A percentile compares a stretch with the other conserved stretches of the same genome.
Evolutionary conservation across 2,888 invertebrate species (phyloP).

Genomic region (Dolichomitus sp.): DNA sequence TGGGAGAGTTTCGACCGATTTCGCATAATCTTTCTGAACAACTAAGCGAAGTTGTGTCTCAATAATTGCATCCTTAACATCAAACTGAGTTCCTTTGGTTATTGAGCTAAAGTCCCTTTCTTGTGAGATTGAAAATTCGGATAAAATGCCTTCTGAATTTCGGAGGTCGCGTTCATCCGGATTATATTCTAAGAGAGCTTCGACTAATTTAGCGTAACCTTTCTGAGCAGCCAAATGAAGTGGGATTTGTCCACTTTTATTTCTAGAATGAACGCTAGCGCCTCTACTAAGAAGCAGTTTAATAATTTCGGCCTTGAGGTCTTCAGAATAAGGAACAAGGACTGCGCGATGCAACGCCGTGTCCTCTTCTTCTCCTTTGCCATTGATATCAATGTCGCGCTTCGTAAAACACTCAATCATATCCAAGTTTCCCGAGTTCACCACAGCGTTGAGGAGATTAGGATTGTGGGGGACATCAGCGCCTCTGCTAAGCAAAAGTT

Average conservation of each 20-base stretch:
- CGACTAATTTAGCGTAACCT: conserved; percentile 3
- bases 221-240: conserved; percentile 7
- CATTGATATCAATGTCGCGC: conserved; percentile 1
- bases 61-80: not conserved
- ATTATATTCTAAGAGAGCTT: not conserved
- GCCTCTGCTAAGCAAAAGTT: not conserved
- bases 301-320: not conserved
- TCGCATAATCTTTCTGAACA: no score
- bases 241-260: not conserved
- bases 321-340: not conserved
- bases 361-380: not conserved
- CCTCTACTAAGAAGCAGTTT: not conserved
- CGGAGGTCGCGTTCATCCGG: not conserved
- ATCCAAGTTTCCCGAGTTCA: not conserved
- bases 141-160: not conserved
- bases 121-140: not conserved
- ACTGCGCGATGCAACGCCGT: conserved; percentile 15
- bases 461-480: not conserved
- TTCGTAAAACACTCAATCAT: conserved; percentile 4
- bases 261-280: not conserved
- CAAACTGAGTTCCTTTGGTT: not conserved
- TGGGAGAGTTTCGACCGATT: no score
- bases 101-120: not conserved
- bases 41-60: not conserved
- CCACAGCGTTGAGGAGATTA: not conserved